A percentile compares a stretch with the other conserved stretches of the same genome.
phyloP scores from a whole-genome alignment of 2,888 invertebrate genomes.

The Arge pagana region DNA sequence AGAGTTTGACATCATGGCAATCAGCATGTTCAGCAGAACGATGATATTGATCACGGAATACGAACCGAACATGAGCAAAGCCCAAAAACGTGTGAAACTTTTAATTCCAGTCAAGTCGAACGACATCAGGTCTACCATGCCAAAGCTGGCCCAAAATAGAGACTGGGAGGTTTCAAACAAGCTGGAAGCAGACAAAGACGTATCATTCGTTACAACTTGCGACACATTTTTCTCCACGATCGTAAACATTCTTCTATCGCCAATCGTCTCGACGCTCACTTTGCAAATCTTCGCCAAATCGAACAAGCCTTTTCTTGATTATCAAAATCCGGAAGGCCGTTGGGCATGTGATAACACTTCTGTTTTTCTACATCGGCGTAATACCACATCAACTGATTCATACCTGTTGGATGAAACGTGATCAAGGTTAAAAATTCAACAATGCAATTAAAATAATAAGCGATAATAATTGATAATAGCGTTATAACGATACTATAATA shows the following conservation, averaged over 20 bases:
- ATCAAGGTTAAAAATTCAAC: not conserved
- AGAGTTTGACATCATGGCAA: constrained; percentile 99
- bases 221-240: not conserved
- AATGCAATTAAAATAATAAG: too few species aligned
- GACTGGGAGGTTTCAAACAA: constrained; percentile 97
- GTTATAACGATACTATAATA: too few species aligned
- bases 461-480: too few species aligned
- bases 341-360: constrained; percentile 79
- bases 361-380: constrained; percentile 87
- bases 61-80: constrained; percentile 94
- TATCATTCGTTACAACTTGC: not conserved
- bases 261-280: constrained; percentile 61
- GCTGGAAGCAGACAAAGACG: constrained; percentile 63
- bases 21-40: constrained; percentile 94
- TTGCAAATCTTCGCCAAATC: constrained; percentile 87
- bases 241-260: not conserved
- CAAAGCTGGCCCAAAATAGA: constrained; percentile 97
- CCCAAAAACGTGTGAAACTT: constrained; percentile 95
- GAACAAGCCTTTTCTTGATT: constrained; percentile 81
- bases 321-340: constrained; percentile 81
- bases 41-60: constrained; percentile 98
- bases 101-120: constrained; percentile 95
- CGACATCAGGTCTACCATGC: constrained; percentile 90
- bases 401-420: constrained; percentile 59
- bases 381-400: constrained; percentile 92